These are phyloP conservation scores for Brachionus calyciflorus DNA, from an alignment of 1,140 invertebrate genomes.

Conservation along the genomic window DNA sequence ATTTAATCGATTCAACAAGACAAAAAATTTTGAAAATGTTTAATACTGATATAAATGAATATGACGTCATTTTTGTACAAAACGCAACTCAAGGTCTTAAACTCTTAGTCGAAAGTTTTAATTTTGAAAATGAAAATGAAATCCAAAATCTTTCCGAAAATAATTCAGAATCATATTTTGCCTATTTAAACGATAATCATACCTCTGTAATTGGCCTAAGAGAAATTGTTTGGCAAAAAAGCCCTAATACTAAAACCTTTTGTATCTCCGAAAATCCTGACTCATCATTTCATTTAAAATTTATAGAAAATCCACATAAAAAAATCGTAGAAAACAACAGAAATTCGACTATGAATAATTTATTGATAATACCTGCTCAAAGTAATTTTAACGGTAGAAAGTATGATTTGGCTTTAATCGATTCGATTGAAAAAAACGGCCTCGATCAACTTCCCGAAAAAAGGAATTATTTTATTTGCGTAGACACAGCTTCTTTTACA, in stretches of 20 bases:
- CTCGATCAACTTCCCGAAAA: conserved; percentile 55
- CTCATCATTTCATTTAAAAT: not conserved
- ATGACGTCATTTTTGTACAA: conserved; percentile 83
- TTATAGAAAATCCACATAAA: not conserved
- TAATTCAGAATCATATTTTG: conserved; percentile 58
- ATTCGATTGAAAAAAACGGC: conserved; percentile 66
- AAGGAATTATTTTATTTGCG: conserved; percentile 71
- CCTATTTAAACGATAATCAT: conserved; percentile 84
- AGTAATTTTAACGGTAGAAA: conserved; percentile 91
- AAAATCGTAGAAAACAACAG: not conserved
- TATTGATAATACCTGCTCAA: conserved; percentile 84
- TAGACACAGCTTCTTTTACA: conserved; percentile 81
- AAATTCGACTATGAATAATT: conserved; percentile 57
- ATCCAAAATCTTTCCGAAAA: not conserved
- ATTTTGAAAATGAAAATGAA: conserved; percentile 60
- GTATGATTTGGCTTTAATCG: conserved; percentile 75
- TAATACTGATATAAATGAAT: conserved; percentile 74
- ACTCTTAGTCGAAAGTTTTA: conserved; percentile 77
- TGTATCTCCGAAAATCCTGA: not conserved
- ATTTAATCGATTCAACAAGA: conserved; percentile 76
- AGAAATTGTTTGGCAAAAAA: conserved; percentile 61
- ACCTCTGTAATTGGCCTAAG: conserved; percentile 89
- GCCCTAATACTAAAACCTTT: not conserved
- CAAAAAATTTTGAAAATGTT: conserved; percentile 77
- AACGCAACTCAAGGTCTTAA: conserved; percentile 81